These are phyloP conservation scores for Epistrophe grossulariae DNA, from an alignment of 2,888 invertebrate genomes.

Conservation along the genomic window DNA sequence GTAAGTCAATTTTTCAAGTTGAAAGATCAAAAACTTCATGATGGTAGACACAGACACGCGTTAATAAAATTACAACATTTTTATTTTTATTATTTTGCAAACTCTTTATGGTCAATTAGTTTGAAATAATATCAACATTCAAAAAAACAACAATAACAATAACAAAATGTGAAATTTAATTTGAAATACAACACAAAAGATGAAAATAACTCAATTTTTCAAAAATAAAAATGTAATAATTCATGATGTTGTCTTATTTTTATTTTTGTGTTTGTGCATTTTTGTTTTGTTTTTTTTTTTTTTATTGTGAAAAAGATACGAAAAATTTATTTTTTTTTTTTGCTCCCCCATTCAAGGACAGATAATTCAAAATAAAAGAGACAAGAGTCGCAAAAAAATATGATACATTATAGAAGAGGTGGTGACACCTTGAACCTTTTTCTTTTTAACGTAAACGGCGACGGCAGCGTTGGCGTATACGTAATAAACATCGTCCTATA, in stretches of 20 bases:
- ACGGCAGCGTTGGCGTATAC: background rate
- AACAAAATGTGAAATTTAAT: background rate
- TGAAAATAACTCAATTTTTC: constrained; percentile 22
- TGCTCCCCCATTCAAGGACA: constrained; percentile 4
- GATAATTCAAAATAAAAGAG: constrained; percentile 31
- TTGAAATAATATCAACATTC: constrained; percentile 7
- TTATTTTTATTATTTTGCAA: background rate
- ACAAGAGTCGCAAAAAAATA: constrained; percentile 1
- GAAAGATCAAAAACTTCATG: background rate
- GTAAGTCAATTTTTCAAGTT: background rate
- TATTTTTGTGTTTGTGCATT: background rate
- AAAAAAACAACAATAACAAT: background rate
- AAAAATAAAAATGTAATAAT: constrained; percentile 18
- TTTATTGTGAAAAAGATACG: background rate
- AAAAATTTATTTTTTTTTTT: background rate
- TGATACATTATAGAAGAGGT: constrained; percentile 11
- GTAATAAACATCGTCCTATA: constrained; percentile 4
- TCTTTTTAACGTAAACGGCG: background rate
- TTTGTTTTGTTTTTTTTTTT: background rate
- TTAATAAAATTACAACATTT: background rate
- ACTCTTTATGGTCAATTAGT: constrained; percentile 15
- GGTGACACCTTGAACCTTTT: constrained; percentile 33
- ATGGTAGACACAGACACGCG: background rate
- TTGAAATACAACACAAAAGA: background rate
- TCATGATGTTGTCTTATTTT: constrained; percentile 19